Base-by-base conservation (phyloP, 1,140 invertebrate genomes). In the Drosophila nannoptera region DNA sequence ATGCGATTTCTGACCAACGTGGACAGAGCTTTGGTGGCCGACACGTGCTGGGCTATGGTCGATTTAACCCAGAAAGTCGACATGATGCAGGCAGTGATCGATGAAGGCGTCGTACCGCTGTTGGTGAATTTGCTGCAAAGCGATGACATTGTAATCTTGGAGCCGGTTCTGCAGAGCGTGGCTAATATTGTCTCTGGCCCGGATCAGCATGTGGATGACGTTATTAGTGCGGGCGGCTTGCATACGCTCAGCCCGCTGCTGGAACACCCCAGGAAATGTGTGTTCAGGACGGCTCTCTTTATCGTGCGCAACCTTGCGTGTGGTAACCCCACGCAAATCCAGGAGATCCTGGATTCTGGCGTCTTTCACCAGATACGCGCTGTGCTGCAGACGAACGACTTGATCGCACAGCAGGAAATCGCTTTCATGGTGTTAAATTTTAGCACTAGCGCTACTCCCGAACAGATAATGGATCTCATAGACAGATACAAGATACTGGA, bases 361-460 rank as follows among this genome's bases (percentile, higher is more conserved):
- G 76, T 89, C 12, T 89, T 90, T 35, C 33, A 69, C 7, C 73
- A 80, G 4, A 69, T 90, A 14, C 78, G 81, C 4, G 38, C 77
- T 9, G 87, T 90, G n/a, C 61, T 97, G 93, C 81, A 88, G 22
- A 77, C 95, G 91, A 95, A 96, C 45, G 97, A 98, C 87, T 98
- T 98, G 88, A 98, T 98, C 90, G 98, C 97, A 7, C 98, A 99
- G 89, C 99, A 99, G 84, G 98, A 99, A 92, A 98, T 98, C 11
- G 97, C 97, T 0, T n/a, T n/a, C n/a, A n/a, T n/a, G n/a, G n/a
- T n/a, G n/a, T n/a, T n/a, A n/a, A n/a, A n/a, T n/a, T n/a, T n/a
- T n/a, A n/a, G n/a, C n/a, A n/a, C n/a, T n/a, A n/a, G n/a, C n/a
- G n/a, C n/a, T n/a, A n/a, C n/a, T n/a, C n/a, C 94, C 52, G 92